Evolutionary conservation across 2,797 vertebrate genomes (phyloP).

Genomic region (Poecilia velifera): DNA sequence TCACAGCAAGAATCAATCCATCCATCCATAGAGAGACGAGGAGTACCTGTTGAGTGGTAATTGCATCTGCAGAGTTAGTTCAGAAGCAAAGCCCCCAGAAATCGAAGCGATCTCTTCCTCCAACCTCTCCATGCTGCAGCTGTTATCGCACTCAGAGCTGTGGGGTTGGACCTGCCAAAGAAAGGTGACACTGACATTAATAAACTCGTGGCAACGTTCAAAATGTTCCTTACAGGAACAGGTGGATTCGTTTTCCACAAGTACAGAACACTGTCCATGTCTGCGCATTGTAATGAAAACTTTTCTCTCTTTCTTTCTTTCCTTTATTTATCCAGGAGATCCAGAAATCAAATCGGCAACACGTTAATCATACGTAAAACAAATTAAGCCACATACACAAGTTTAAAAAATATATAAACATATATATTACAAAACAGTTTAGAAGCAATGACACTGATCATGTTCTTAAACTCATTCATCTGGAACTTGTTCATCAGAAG

Average conservation of each 20-base stretch:
- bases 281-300: not conserved
- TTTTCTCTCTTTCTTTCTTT: too few relatives aligned
- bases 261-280: not conserved
- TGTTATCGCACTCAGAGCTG: slow-evolving; percentile 33
- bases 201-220: not conserved
- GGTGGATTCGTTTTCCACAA: not conserved
- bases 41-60: slow-evolving; percentile 56
- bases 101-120: slow-evolving; percentile 23
- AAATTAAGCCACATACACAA: not conserved
- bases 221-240: not conserved
- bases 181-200: slow-evolving; percentile 1
- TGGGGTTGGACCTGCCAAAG: slow-evolving; percentile 39
- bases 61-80: slow-evolving; percentile 21
- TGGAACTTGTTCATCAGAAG: not conserved
- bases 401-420: not conserved
- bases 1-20: not conserved
- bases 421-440: not conserved
- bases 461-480: not conserved
- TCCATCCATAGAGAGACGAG: not conserved
- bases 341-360: not conserved
- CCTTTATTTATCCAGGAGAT: too few relatives aligned
- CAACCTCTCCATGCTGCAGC: slow-evolving; percentile 18
- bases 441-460: not conserved
- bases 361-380: not conserved
- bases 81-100: slow-evolving; percentile 17